Evolutionary conservation across 2,113 vertebrate genomes (phyloP).

Genomic region (Lophotis ruficrista): DNA sequence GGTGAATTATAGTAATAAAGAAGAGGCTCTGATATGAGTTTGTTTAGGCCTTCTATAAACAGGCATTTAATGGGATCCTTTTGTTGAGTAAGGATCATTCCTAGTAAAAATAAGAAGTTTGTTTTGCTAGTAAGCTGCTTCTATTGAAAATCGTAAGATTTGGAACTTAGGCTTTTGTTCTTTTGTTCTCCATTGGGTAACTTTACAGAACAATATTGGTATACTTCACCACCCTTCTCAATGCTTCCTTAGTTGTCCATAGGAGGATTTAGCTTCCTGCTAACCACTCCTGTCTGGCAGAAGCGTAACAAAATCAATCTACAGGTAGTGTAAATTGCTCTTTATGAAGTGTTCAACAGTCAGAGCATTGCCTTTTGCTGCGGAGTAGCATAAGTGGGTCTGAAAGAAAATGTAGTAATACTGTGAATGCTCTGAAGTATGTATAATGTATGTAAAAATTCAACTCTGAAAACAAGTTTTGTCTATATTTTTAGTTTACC

Average conservation of each 20-base stretch:
- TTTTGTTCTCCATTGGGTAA: not conserved
- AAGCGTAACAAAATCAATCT: not conserved
- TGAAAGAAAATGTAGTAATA: not conserved
- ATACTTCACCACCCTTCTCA: not conserved
- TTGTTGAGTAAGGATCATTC: not conserved
- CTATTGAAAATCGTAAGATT: not conserved
- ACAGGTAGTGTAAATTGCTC: not conserved
- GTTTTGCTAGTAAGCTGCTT: not conserved
- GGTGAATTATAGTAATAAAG: not conserved
- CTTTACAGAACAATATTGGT: not conserved
- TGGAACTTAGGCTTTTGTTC: not conserved
- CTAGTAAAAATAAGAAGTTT: not conserved
- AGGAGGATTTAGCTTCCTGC: not conserved
- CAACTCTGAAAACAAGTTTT: not conserved
- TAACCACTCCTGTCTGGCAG: not conserved
- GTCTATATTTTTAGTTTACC: not conserved
- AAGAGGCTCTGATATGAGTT: not conserved
- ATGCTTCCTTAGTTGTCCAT: not conserved
- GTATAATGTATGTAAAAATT: not conserved
- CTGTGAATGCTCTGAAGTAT: not conserved
- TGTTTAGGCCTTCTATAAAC: not conserved
- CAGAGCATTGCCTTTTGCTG: not conserved
- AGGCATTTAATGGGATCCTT: not conserved
- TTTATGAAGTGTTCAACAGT: not conserved
- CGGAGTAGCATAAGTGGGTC: not conserved